Evolutionary conservation across 2,113 vertebrate species (phyloP).

Genomic region (Calidris pygmaea): DNA sequence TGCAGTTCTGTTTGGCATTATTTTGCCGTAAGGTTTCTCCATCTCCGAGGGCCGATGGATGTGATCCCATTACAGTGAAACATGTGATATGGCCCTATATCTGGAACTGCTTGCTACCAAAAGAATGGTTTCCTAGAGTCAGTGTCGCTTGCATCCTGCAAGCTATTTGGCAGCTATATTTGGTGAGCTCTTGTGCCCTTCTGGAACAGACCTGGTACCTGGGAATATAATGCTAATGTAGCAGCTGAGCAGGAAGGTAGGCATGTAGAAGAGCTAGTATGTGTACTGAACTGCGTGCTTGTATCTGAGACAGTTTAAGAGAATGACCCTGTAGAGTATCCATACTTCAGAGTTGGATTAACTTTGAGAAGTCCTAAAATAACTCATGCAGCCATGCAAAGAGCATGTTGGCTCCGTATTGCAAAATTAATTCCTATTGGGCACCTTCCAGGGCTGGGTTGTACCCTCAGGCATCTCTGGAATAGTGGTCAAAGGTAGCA

Average conservation of each 20-base stretch:
- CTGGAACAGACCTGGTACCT: not conserved
- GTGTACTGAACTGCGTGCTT: not conserved
- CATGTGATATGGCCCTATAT: not conserved
- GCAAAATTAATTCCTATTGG: constrained; percentile 45
- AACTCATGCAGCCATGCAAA: constrained; percentile 16
- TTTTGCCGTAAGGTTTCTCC: not conserved
- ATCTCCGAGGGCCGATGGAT: not conserved
- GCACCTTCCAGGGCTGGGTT: constrained; percentile 38
- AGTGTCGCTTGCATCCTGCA: constrained; percentile 2
- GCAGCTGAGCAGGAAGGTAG: not conserved
- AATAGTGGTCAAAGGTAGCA: constrained; percentile 57
- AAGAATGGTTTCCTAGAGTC: constrained; percentile 40
- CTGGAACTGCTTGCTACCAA: constrained; percentile 25
- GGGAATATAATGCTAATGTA: not conserved
- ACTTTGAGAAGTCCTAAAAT: constrained; percentile 51
- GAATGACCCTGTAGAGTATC: not conserved
- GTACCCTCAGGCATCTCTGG: constrained; percentile 48
- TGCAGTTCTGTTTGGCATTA: not conserved
- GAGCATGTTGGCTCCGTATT: constrained; percentile 9
- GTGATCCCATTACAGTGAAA: constrained; percentile 36
- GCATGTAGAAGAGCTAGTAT: not conserved
- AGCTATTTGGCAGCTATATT: not conserved
- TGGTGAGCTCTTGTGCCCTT: not conserved
- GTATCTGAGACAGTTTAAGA: not conserved
- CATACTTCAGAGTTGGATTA: not conserved